Evolutionary conservation across 2,888 invertebrate species (phyloP), one percentile per base, ranked within the genome.

Genomic region (Baccha elongata): DNA sequence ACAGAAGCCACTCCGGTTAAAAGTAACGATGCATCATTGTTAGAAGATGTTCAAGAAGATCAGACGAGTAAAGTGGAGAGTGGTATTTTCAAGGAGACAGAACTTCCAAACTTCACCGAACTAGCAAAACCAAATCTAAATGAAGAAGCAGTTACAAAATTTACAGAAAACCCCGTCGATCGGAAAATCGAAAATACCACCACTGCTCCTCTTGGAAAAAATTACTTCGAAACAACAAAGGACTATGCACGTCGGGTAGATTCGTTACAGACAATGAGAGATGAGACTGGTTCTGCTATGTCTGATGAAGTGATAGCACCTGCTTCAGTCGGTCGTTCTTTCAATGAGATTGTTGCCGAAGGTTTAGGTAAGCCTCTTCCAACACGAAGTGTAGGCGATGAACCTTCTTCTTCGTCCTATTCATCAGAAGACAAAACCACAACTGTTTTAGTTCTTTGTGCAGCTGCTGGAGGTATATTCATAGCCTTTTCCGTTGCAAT

Each of bases 381-480:
- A 13, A 81, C 85, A 42, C 75, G 73, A 21, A 79, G 84, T 32
- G 29, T 72, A 19, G 80, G 52, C 26, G 76, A 81, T 6, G 71
- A 64, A 10, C 69, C 78, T 7, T 73, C 85, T 3, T 32, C 73
- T 5, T 71, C 68, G 0, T 78, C 52, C 2, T 87, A 81, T 21
- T 87, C 88, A 3, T 87, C 89, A 32, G 83, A 83, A 19, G 72
- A 78, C 19, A 78, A 83, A 44, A 83, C 78, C 1, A 86, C 87
- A 1, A 37, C 88, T 3, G 87, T 89, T 15, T 87, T 89, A 7
- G 86, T 86, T 3, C 64, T 88, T 7, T 88, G 89, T 76, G 87
- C 88, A 7, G 86, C 87, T n/a, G 87, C 87, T n/a, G 88, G 87
- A 0, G 80, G 88, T 3, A 76, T 90, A 10, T 89, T 90, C 37